Evolutionary conservation across 2,888 invertebrate genomes (phyloP).

Genomic region (Acanthosepion pharaonis): DNA sequence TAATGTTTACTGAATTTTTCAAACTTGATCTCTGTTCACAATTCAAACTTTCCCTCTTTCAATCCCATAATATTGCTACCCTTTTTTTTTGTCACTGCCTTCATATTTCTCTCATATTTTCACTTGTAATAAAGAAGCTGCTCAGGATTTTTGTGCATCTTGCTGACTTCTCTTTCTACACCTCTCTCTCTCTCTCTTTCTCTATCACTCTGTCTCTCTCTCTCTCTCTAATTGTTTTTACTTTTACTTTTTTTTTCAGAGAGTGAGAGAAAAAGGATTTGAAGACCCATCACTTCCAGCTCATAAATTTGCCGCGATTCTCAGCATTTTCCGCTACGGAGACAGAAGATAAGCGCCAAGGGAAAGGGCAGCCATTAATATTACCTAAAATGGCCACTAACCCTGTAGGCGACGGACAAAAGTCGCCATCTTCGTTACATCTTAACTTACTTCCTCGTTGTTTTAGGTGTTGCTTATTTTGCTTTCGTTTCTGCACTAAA

Average conservation of each 20-base stretch:
- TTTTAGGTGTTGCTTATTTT: background rate
- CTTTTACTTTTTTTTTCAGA: background rate
- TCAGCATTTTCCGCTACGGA: background rate
- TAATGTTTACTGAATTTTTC: too few relatives aligned
- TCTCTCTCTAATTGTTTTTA: too few relatives aligned
- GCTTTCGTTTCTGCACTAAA: background rate
- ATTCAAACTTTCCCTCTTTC: too few relatives aligned
- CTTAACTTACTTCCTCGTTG: background rate
- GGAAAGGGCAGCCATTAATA: background rate
- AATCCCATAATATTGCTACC: too few relatives aligned
- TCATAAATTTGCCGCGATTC: background rate
- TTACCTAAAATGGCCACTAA: background rate
- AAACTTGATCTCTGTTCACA: too few relatives aligned
- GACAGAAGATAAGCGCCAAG: conserved; percentile 1
- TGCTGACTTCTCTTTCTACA: too few relatives aligned
- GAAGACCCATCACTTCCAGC: background rate
- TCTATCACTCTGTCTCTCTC: too few relatives aligned
- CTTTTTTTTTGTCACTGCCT: too few relatives aligned
- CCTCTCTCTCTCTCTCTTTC: too few relatives aligned
- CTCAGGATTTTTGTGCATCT: too few relatives aligned
- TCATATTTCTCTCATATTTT: too few relatives aligned
- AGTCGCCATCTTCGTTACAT: background rate
- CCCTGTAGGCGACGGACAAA: background rate
- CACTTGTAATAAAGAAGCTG: too few relatives aligned
- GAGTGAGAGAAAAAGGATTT: background rate